Evolutionary conservation across 2,113 vertebrate genomes (phyloP).

Genomic region (Anarhynchus alexandrinus): DNA sequence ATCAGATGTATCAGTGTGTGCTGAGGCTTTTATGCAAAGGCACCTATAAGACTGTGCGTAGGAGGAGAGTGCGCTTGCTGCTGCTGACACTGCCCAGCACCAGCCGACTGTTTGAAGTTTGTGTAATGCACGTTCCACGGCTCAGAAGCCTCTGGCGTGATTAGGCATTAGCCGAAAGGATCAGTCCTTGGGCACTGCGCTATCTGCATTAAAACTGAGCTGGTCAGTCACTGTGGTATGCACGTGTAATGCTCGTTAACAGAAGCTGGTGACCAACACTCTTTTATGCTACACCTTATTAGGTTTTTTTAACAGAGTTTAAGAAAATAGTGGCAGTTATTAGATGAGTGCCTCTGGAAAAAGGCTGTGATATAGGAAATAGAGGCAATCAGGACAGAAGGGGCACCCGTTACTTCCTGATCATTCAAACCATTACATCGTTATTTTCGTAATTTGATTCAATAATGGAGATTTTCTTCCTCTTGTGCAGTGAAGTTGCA

Average conservation of each 20-base stretch:
- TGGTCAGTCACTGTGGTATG: too few species aligned
- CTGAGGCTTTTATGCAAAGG: not conserved
- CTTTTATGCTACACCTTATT: not conserved
- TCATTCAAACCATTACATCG: not conserved
- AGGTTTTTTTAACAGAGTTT: not conserved
- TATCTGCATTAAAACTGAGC: not conserved
- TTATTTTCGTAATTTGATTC: not conserved
- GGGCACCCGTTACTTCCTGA: not conserved
- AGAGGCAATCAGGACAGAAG: not conserved
- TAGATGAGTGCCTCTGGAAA: not conserved
- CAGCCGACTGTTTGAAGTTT: not conserved
- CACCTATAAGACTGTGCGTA: not conserved
- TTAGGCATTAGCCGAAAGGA: not conserved
- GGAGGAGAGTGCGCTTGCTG: not conserved
- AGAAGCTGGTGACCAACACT: not conserved
- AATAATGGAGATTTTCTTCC: not conserved
- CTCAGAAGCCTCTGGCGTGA: not conserved
- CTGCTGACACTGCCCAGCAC: not conserved
- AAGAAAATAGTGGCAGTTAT: not conserved
- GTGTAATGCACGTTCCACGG: accelerated
- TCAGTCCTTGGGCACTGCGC: not conserved
- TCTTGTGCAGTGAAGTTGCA: not conserved
- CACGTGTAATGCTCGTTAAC: accelerated
- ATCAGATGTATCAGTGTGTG: not conserved
- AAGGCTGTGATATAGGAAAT: not conserved